A percentile compares a stretch with the other conserved stretches of the same genome.
Conservation (phyloP, 2,113 vertebrate species). For the Emydura subglobosa region DNA sequence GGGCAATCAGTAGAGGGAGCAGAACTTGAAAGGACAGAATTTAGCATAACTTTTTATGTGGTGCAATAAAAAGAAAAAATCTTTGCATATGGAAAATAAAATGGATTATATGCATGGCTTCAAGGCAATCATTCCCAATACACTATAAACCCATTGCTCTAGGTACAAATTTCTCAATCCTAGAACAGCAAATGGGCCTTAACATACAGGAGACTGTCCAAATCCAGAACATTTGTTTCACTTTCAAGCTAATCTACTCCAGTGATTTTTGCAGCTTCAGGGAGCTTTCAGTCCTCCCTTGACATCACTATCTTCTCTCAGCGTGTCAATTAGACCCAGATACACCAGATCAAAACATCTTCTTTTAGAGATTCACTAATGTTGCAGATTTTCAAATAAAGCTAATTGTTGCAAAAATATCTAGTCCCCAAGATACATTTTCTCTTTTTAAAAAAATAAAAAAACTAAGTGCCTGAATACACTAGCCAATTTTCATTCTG, state of each 20-base stretch:
- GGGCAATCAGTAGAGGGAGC: neutral
- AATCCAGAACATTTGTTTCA: neutral
- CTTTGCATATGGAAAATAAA: neutral
- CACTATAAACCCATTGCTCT: neutral
- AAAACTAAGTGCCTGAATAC: neutral
- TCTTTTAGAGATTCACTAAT: neutral
- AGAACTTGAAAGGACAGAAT: neutral
- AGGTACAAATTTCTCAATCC: neutral
- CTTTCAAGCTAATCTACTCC: neutral
- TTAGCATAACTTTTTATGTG: neutral
- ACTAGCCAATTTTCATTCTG: neutral
- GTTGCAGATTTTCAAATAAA: neutral
- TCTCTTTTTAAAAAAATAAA: neutral
- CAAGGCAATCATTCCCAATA: neutral
- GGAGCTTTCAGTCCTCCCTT: neutral
- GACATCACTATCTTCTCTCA: neutral
- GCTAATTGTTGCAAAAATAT: neutral
- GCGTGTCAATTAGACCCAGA: neutral
- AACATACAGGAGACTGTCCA: accelerated
- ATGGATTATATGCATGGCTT: neutral
- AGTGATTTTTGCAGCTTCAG: neutral
- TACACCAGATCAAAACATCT: neutral
- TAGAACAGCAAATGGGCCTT: neutral
- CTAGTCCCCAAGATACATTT: accelerated
- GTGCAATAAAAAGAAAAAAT: neutral